Base-by-base conservation (phyloP, 2,797 vertebrate species). In the Argentina silus region DNA sequence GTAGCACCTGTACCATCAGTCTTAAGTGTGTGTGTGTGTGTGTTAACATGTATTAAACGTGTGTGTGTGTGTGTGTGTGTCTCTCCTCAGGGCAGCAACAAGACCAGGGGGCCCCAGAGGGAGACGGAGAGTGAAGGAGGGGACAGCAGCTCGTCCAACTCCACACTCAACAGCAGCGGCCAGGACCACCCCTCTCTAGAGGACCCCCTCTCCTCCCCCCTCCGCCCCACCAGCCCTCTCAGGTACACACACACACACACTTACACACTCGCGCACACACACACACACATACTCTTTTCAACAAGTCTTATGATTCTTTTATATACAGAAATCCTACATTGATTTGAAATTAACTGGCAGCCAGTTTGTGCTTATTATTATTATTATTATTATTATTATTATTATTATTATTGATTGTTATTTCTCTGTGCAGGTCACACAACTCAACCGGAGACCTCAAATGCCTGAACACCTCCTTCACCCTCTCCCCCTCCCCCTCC, bases 391-490 rank as follows among this genome's bases (percentile, higher is more conserved):
- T 27, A 17, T 21, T 21, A 61, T 50, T 50, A 14, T 15, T 12
- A 9, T 3, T 12, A 3, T 36, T 36, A 15, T 7, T 19, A 56
- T n/a, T 19, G n/a, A 6, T 56, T 6, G 6, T 19, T 56, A 15
- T 17, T 56, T 7, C 53, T 27, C 15, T 50, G 14, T 15, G 67
- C 67, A 92, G 91, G 85, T 78, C 90, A 69, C 93, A 94, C 63
- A 94, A 93, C 78, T 98, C 96, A 57, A 90, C 92, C 0, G 94
- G 94, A 47, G 93, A 97, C 86, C 90, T 96, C 78, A 94, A 94
- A 5, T 83, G 59, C 1, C 55, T 89, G 0, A 94, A 96, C 36
- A 61, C 81, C 67, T 86, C 78, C 1, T 77, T 67, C 2, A 36
- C 60, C 12, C 60, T 62, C 12, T n/a, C 36, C 6, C 60, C 62